Evolutionary conservation across 2,797 vertebrate genomes (phyloP).

Genomic region (Chiroxiphia lanceolata): DNA sequence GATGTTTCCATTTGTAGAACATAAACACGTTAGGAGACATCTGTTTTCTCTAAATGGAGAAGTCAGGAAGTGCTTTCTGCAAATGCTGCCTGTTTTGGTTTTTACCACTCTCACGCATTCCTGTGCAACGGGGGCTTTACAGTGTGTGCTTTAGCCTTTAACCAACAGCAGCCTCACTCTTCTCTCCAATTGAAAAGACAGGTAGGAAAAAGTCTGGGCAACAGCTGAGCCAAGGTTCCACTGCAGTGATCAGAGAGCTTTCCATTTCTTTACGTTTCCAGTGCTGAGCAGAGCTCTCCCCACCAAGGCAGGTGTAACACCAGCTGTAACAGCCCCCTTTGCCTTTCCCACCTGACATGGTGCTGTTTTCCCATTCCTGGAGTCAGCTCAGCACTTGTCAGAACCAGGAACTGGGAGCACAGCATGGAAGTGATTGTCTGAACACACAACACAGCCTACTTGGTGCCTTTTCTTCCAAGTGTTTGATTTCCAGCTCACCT

Average conservation of each 20-base stretch:
- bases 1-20: constrained; percentile 66
- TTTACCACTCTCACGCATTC: background rate
- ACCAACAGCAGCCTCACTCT: background rate
- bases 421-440: background rate
- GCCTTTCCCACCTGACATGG: fast-evolving
- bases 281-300: background rate
- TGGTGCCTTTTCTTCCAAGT: background rate
- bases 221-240: background rate
- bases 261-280: background rate
- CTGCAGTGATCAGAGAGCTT: background rate
- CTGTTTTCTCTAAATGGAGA: constrained; percentile 54
- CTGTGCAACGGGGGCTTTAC: background rate
- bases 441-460: background rate
- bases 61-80: constrained; percentile 56
- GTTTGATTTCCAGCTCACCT: background rate
- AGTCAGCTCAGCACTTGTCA: background rate
- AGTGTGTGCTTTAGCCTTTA: background rate
- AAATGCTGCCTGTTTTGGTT: background rate
- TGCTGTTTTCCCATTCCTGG: background rate
- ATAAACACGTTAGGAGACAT: constrained; percentile 53
- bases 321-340: background rate
- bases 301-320: background rate
- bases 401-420: background rate
- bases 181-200: background rate
- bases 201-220: background rate